phyloP scores from a whole-genome alignment of 2,113 vertebrate genomes.

The Gallinago media region DNA sequence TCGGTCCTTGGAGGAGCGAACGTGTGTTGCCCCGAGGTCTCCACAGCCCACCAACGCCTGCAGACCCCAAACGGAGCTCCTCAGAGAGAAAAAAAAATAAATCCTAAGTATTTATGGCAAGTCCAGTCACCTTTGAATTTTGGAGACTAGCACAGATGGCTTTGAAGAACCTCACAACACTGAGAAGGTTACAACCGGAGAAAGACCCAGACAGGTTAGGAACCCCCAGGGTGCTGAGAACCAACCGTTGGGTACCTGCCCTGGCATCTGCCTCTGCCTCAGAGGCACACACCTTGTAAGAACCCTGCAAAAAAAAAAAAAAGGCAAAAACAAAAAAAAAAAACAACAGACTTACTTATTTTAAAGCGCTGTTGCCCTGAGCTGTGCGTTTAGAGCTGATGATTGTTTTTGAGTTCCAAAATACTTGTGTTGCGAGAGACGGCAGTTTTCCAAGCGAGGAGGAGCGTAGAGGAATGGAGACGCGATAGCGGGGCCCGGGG shows the following conservation, averaged over 20 bases:
- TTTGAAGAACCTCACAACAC: constrained; percentile 55
- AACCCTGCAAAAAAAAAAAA: background rate
- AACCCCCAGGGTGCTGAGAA: constrained; percentile 1
- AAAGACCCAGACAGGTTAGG: constrained; percentile 61
- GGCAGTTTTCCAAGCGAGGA: constrained; percentile 5
- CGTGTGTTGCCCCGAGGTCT: background rate
- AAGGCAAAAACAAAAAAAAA: background rate
- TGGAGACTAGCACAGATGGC: constrained; percentile 57
- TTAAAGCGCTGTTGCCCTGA: background rate
- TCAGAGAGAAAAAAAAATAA: background rate
- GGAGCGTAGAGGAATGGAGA: background rate
- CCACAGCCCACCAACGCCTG: background rate
- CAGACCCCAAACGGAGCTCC: constrained; percentile 41
- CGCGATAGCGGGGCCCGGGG: background rate
- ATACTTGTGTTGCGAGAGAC: background rate
- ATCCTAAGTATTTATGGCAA: background rate
- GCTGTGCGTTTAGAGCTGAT: background rate
- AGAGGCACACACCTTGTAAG: background rate
- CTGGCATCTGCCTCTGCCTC: background rate
- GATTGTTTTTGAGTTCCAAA: background rate
- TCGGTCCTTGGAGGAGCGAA: background rate
- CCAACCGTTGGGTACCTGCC: background rate
- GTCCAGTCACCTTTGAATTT: constrained; percentile 14
- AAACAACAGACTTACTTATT: background rate
- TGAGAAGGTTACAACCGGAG: constrained; percentile 27